Conservation (phyloP, 2,888 invertebrate species). For the Tryphoninae sp. region DNA sequence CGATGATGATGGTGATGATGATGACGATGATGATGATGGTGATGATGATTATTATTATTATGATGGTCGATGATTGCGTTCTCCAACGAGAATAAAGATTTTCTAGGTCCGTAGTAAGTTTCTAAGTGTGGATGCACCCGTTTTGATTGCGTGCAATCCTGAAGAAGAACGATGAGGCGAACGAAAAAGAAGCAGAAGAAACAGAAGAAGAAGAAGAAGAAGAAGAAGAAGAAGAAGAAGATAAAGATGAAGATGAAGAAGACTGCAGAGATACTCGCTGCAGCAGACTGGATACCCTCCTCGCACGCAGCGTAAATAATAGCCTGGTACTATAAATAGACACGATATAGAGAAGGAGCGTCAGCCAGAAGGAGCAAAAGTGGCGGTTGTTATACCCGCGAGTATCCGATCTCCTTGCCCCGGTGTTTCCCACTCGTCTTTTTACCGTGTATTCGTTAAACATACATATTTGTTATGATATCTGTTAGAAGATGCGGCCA, state of each 20-base stretch:
- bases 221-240: constrained; percentile 38
- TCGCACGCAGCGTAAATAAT: constrained; percentile 67
- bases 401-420: constrained; percentile 55
- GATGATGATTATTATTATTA: not conserved
- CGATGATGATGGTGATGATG: constrained; percentile 9
- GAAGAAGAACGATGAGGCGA: constrained; percentile 19
- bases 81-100: constrained; percentile 41
- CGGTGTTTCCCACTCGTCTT: constrained; percentile 43
- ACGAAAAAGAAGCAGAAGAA: constrained; percentile 13
- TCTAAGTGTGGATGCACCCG: constrained; percentile 21
- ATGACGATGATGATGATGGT: constrained; percentile 11
- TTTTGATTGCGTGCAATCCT: constrained; percentile 5
- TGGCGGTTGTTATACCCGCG: constrained; percentile 63
- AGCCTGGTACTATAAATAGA: constrained; percentile 69
- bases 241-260: constrained; percentile 66
- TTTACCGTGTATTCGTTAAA: constrained; percentile 54
- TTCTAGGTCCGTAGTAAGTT: constrained; percentile 4
- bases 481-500: not conserved
- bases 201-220: constrained; percentile 31
- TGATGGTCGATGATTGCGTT: constrained; percentile 33
- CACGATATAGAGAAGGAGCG: constrained; percentile 59
- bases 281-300: constrained; percentile 58
- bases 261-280: constrained; percentile 32
- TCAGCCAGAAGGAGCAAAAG: constrained; percentile 57
- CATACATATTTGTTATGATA: constrained; percentile 60